Evolutionary conservation across 2,888 invertebrate genomes (phyloP), one percentile per base, ranked within the genome.

Genomic region (Drosophila algonquin): DNA sequence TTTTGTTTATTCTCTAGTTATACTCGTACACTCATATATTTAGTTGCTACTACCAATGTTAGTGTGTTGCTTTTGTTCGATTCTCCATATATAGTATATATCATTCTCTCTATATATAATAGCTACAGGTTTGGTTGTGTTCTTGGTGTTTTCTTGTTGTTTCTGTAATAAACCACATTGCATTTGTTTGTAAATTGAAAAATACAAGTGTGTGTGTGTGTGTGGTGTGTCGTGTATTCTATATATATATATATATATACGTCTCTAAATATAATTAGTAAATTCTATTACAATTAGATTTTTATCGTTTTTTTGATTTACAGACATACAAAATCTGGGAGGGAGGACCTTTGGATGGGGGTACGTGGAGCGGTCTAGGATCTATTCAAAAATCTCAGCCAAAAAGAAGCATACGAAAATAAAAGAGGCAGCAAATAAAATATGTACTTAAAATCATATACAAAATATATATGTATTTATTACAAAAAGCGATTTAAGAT

Each of bases 381-480:
- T 52, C 16, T 50, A 16, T 32, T 8, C 14, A 10, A 40, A 50
- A 40, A 46, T 45, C 9, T 21, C 12, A 24, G n/a, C 9, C n/a
- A 46, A 30, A 60, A 14, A 24, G 9, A 16, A 32, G 32, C 24
- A 62, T 7, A 44, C 10, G 12, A 30, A 52, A 47, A 57, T 51
- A n/a, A 54, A 67, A 52, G 21, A 21, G 21, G 24, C 10, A 56
- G 35, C 16, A 51, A 74, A 75, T 46, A 27, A 48, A 61, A 63
- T 50, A 63, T 14, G 24, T 45, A 54, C 58, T 24, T 18, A 50
- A 59, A 77, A 74, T 77, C 71, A 72, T 59, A 62, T 77, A 53
- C 68, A 61, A 84, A 82, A 77, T 75, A 79, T 70, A 80, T 77
- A 72, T 75, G 67, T 74, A 67, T 54, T 81, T 82, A 85, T 85